These are phyloP conservation scores for Actenoides hombroni DNA, from an alignment of 2,113 vertebrate genomes.

Conservation along the genomic window DNA sequence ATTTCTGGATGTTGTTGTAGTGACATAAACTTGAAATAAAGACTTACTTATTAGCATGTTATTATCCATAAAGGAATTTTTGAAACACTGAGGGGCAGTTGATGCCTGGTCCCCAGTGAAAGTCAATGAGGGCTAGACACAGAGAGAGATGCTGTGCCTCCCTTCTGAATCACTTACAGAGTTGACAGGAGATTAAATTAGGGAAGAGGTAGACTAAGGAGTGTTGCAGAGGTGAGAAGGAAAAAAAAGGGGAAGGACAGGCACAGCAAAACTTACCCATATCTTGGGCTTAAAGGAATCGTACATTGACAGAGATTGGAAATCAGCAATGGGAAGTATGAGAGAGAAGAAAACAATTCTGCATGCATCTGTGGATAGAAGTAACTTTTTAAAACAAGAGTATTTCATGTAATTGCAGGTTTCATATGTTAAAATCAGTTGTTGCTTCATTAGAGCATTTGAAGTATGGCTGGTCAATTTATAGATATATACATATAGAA, in stretches of 20 bases:
- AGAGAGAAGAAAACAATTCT: neutral
- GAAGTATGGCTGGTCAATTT: constrained; percentile 33
- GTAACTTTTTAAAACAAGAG: neutral
- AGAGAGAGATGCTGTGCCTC: neutral
- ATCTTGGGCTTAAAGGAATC: constrained; percentile 23
- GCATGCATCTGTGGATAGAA: neutral
- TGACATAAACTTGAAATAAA: neutral
- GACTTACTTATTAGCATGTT: neutral
- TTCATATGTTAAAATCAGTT: neutral
- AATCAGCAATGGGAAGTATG: neutral
- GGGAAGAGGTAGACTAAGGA: neutral
- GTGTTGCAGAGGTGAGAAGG: neutral
- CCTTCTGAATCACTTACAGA: neutral
- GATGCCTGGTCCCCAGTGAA: neutral
- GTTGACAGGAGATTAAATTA: neutral
- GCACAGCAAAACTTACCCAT: constrained; percentile 37
- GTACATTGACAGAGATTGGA: neutral
- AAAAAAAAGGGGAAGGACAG: neutral
- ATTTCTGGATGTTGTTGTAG: neutral
- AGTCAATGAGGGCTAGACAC: neutral
- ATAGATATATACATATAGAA: neutral
- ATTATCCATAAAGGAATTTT: neutral
- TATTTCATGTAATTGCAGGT: neutral
- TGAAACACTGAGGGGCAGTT: neutral
- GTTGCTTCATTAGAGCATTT: constrained; percentile 58